Conservation (phyloP, 2,113 vertebrate species). For the Poeciliopsis prolifica region DNA sequence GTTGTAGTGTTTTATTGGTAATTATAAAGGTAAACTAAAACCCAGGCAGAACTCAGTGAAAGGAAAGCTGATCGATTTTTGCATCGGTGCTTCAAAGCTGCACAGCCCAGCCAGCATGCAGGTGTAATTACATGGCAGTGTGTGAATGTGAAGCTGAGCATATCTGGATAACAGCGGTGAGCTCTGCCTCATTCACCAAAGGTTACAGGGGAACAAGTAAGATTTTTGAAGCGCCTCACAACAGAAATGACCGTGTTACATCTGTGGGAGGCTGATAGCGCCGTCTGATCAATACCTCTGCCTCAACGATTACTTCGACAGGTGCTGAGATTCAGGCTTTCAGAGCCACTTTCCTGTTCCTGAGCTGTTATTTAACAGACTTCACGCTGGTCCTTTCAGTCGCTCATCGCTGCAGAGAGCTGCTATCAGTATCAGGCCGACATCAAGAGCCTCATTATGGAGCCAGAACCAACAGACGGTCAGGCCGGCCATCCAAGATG, state of each 20-base stretch:
- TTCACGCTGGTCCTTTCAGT: constrained; percentile 27
- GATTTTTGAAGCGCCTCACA: constrained; percentile 14
- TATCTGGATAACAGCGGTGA: constrained; percentile 6
- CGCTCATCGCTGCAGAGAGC: constrained; percentile 32
- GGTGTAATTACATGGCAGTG: constrained; percentile 3
- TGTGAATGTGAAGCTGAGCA: constrained; percentile 18
- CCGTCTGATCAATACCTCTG: constrained; percentile 46
- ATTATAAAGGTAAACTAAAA: constrained; percentile 7
- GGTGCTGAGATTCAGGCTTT: constrained; percentile 33
- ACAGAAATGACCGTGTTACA: constrained; percentile 15
- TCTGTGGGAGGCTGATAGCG: constrained; percentile 39
- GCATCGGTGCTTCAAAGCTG: background rate
- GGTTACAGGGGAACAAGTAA: constrained; percentile 24
- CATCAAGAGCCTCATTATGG: constrained; percentile 8
- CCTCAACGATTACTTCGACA: constrained; percentile 31
- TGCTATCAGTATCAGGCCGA: constrained; percentile 23
- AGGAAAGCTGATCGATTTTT: background rate
- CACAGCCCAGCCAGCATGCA: background rate
- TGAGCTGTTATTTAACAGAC: constrained; percentile 29
- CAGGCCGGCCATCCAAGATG: background rate
- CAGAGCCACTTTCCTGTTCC: constrained; percentile 18
- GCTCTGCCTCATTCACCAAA: background rate
- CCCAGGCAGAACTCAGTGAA: background rate
- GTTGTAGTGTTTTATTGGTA: background rate
- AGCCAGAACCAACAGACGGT: constrained; percentile 1